A percentile compares a stretch with the other conserved stretches of the same genome.
These are phyloP conservation scores for Busseola fusca DNA, from an alignment of 2,888 invertebrate genomes.

Conservation along the genomic window DNA sequence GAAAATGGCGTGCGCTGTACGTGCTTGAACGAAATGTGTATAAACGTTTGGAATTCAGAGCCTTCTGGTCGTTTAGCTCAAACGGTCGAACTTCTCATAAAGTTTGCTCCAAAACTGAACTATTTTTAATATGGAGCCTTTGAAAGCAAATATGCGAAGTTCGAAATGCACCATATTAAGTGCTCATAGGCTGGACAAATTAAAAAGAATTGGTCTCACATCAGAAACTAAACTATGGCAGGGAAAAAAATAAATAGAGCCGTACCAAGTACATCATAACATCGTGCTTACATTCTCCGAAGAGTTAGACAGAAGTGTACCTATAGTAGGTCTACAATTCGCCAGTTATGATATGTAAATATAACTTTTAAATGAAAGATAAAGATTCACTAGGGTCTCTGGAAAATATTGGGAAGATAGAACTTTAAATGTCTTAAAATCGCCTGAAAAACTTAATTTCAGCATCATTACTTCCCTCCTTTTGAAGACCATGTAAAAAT, in stretches of 20 bases:
- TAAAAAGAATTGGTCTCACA: background rate
- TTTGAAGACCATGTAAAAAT: background rate
- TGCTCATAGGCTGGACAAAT: background rate
- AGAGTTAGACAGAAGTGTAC: background rate
- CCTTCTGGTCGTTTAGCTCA: conserved; percentile 21
- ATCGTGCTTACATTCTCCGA: background rate
- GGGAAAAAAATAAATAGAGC: background rate
- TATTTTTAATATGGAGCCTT: conserved; percentile 39
- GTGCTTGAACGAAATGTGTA: conserved; percentile 20
- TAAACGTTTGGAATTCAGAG: conserved; percentile 24
- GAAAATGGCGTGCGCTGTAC: conserved; percentile 26
- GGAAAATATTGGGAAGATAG: background rate
- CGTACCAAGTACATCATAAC: background rate
- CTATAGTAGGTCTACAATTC: too few species aligned
- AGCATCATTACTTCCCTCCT: background rate
- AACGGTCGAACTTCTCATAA: conserved; percentile 27
- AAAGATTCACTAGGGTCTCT: background rate
- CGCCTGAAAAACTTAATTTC: background rate
- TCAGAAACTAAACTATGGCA: background rate
- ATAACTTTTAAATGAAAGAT: background rate
- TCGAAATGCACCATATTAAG: background rate
- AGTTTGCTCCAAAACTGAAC: conserved; percentile 28
- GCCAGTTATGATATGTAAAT: too few species aligned
- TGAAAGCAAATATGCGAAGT: conserved; percentile 15
- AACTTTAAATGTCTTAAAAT: background rate